Base-by-base conservation (phyloP, 2,113 vertebrate genomes). In the Atlantisia rogersi region DNA sequence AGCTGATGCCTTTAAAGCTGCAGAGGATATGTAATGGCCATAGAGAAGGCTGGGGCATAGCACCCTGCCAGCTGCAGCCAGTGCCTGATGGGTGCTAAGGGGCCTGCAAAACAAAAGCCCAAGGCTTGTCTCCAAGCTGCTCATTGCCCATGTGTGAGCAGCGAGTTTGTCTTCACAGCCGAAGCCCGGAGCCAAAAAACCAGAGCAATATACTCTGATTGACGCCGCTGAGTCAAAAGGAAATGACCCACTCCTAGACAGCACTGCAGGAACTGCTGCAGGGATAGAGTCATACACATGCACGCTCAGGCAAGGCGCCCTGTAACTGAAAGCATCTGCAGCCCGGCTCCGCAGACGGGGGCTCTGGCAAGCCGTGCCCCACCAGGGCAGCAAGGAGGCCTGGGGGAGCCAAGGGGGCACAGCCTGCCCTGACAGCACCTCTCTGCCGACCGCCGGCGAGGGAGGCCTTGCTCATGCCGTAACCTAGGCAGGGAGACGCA, bases 171-270 rank as follows among this genome's bases (percentile, higher is more conserved):
- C 69, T 67, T 78, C 64, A 3, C 25, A 16, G 19, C 65, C 25
- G 39, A 56, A 75, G 44, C 18, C 22, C 65, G 1, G 87, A 79
- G 84, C 87, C 87, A 84, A 84, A 60, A 74, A 74, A 19, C 59
- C 24, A 42, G 60, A 75, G 94, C 78, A 39, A 31, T 15, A 15
- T 1, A 26, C 17, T 20, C 56, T 1, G 92, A 82, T 0, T 87
- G 96, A 60, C 58, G 82, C 63, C 0, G 24, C 78, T 93, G 96
- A 96, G 90, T 92, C 96, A 95, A 50, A 48, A 93, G 95, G 95
- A 94, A 96, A 88, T 93, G 94, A 90, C 74, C 95, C 58, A 42
- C n/a, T 24, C 83, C 15, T 16, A 17, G 89, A 26, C 5, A 58
- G 63, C 22, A 1, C 52, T 5, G 88, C 92, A 73, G 96, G 94